Percentiles rank a stretch among this genome's conserved stretches.
These are phyloP conservation scores for Characodon lateralis DNA, from an alignment of 2,797 vertebrate species.

Conservation along the genomic window DNA sequence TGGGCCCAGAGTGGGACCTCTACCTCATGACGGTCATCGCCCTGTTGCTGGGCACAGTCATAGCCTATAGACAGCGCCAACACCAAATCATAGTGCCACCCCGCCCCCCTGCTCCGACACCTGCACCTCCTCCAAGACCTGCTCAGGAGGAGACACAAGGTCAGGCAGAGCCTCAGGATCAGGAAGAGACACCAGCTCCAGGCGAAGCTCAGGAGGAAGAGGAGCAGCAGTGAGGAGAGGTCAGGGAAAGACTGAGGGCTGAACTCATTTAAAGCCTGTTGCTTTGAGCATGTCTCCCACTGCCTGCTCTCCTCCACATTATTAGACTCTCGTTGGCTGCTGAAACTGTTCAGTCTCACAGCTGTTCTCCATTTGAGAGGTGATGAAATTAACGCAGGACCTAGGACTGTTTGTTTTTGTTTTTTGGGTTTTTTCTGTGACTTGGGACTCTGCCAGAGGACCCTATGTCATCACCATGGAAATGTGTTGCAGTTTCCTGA, in stretches of 20 bases:
- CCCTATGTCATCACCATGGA: constrained; percentile 42
- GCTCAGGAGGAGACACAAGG: constrained; percentile 56
- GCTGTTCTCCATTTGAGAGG: constrained; percentile 41
- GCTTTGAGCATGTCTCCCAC: constrained; percentile 31
- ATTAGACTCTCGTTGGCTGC: constrained; percentile 36
- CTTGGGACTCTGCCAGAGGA: constrained; percentile 71
- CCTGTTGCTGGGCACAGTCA: constrained; percentile 93
- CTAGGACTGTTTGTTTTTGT: background rate
- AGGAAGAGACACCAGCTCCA: constrained; percentile 42
- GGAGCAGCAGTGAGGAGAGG: constrained; percentile 36
- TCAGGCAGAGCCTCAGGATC: constrained; percentile 40
- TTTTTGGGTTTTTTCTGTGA: constrained; percentile 54
- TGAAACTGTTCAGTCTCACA: constrained; percentile 42
- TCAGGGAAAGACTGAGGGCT: constrained; percentile 43
- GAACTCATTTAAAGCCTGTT: constrained; percentile 41
- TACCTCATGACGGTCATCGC: constrained; percentile 99
- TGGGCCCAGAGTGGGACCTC: constrained; percentile 98
- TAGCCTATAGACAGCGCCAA: constrained; percentile 96
- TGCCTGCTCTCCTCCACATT: constrained; percentile 35
- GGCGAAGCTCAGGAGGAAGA: constrained; percentile 50
- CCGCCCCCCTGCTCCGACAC: constrained; percentile 46
- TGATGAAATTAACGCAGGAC: constrained; percentile 20
- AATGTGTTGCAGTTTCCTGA: constrained; percentile 37
- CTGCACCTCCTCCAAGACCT: constrained; percentile 50
- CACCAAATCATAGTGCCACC: constrained; percentile 87